Conservation (phyloP, 1,140 invertebrate genomes). For the Conus betulinus region DNA sequence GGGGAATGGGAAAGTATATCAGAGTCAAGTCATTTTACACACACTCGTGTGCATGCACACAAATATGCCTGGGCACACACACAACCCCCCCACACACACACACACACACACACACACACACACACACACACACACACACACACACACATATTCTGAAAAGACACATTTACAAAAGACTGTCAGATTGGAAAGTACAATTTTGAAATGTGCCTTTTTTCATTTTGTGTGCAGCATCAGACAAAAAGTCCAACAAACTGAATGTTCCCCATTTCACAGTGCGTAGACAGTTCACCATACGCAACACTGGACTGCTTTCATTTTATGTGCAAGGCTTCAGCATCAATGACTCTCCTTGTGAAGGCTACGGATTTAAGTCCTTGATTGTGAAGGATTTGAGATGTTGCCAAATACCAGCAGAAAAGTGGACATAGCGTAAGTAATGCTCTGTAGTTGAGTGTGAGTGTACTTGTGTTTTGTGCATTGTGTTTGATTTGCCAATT, state of each 20-base stretch:
- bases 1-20: too few species aligned
- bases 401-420: slow-evolving; percentile 88
- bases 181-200: too few species aligned
- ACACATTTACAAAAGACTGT: too few species aligned
- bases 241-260: slow-evolving; percentile 76
- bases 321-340: slow-evolving; percentile 84
- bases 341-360: slow-evolving; percentile 86
- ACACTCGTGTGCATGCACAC: too few species aligned
- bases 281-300: slow-evolving; percentile 90
- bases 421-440: slow-evolving; percentile 86
- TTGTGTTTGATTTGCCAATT: too few species aligned
- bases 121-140: too few species aligned
- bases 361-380: slow-evolving; percentile 90
- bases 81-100: too few species aligned
- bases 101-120: too few species aligned
- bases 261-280: slow-evolving; percentile 86
- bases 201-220: background rate
- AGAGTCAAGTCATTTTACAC: too few species aligned
- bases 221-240: slow-evolving; percentile 73
- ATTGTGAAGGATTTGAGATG: slow-evolving; percentile 89
- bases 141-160: too few species aligned
- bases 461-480: background rate
- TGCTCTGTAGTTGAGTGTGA: background rate
- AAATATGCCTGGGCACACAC: too few species aligned
- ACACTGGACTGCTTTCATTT: slow-evolving; percentile 90